Conservation (phyloP, 2,888 invertebrate genomes). For the Xylota segnis region DNA sequence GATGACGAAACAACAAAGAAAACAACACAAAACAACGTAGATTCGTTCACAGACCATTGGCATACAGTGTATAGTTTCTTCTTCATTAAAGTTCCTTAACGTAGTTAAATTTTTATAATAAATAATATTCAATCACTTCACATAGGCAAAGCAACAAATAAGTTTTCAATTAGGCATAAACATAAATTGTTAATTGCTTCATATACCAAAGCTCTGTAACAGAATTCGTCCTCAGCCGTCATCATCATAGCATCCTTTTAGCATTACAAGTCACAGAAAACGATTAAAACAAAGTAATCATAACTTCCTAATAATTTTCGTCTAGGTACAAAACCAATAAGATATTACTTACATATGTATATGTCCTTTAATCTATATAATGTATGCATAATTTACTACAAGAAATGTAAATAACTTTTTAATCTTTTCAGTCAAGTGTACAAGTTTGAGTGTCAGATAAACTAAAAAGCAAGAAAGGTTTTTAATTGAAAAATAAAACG, state of each 20-base stretch:
- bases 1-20: too few relatives aligned
- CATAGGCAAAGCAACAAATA: not conserved
- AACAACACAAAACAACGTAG: too few relatives aligned
- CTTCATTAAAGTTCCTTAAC: constrained; percentile 21
- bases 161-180: not conserved
- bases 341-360: constrained; percentile 46
- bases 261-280: constrained; percentile 13
- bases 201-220: constrained; percentile 28
- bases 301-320: constrained; percentile 44
- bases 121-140: not conserved
- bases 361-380: constrained; percentile 32
- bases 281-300: constrained; percentile 9
- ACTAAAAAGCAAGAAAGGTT: constrained; percentile 31
- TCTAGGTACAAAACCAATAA: constrained; percentile 68
- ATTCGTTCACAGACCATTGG: not conserved
- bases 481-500: constrained; percentile 21
- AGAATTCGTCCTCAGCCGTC: constrained; percentile 42
- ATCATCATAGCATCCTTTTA: constrained; percentile 31
- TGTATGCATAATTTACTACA: constrained; percentile 48
- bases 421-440: constrained; percentile 71
- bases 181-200: constrained; percentile 1
- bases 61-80: constrained; percentile 2
- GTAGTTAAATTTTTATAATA: constrained; percentile 1
- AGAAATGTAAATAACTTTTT: constrained; percentile 69
- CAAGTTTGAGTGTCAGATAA: constrained; percentile 68